Conservation (phyloP, 1,140 invertebrate species). For the Copidosoma floridanum region DNA sequence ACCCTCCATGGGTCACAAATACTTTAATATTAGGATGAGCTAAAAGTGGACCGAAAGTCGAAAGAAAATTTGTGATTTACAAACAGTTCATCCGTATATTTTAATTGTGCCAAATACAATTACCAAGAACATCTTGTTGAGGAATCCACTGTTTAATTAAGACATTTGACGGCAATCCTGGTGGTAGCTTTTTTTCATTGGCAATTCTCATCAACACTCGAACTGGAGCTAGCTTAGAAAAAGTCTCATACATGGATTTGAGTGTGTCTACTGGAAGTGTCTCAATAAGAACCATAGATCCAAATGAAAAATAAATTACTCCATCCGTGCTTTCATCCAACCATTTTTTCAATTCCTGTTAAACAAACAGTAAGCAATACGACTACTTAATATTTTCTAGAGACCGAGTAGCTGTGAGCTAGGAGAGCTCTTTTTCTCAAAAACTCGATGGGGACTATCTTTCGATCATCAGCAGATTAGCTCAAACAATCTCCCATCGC, state of each 20-base stretch:
- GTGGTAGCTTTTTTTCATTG: constrained; percentile 22
- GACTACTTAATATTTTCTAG: no score
- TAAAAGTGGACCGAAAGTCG: constrained; percentile 20
- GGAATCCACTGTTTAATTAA: constrained; percentile 26
- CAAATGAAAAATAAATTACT: neutral
- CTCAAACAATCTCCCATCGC: no score
- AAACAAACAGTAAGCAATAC: neutral
- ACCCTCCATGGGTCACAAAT: constrained; percentile 56
- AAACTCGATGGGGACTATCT: no score
- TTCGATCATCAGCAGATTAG: no score
- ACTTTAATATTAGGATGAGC: constrained; percentile 44
- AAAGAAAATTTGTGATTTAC: neutral
- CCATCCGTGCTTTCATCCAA: neutral
- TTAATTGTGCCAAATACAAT: constrained; percentile 6
- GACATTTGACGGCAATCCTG: constrained; percentile 30
- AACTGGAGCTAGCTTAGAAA: constrained; percentile 35
- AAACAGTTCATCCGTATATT: constrained; percentile 4
- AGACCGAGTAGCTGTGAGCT: no score
- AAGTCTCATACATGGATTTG: constrained; percentile 25
- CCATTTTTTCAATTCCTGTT: neutral
- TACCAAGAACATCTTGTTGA: constrained; percentile 29
- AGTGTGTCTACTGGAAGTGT: neutral
- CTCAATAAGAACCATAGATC: neutral
- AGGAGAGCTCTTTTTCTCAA: no score
- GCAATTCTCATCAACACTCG: constrained; percentile 33